These are phyloP conservation scores for Chaetops frenatus DNA, from an alignment of 2,113 vertebrate genomes.

Conservation along the genomic window DNA sequence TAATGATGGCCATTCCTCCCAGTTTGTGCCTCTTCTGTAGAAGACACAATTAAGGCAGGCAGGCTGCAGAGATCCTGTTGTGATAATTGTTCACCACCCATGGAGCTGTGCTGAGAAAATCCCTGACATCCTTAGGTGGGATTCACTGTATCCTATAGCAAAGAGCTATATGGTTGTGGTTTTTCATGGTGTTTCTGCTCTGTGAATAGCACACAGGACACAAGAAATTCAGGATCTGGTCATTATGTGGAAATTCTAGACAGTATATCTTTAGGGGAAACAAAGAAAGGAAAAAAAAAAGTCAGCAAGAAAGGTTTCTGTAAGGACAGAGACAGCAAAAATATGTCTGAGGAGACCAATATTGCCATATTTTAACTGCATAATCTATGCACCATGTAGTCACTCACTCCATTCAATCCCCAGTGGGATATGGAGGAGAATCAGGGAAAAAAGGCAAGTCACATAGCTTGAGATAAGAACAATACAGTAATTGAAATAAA, in stretches of 20 bases:
- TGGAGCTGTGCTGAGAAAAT: background rate
- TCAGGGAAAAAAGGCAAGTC: background rate
- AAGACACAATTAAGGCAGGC: background rate
- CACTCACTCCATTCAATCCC: background rate
- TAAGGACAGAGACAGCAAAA: background rate
- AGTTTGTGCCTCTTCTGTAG: background rate
- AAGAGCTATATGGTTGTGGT: background rate
- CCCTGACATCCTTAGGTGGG: background rate
- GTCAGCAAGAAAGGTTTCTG: background rate
- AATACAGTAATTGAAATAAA: background rate
- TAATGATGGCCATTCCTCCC: background rate
- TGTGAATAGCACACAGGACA: background rate
- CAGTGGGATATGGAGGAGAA: background rate
- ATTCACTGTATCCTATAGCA: background rate
- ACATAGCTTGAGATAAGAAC: background rate
- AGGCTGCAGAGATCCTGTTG: background rate
- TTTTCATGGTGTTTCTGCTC: background rate
- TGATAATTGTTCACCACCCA: background rate
- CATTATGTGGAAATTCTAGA: background rate
- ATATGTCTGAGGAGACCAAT: background rate
- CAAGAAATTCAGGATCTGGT: background rate
- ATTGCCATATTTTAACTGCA: background rate
- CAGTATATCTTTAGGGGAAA: background rate
- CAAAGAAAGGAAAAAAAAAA: background rate
- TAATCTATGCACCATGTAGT: background rate